Base-by-base conservation (phyloP, 2,113 vertebrate genomes). In the Erythrocercus mccallii region DNA sequence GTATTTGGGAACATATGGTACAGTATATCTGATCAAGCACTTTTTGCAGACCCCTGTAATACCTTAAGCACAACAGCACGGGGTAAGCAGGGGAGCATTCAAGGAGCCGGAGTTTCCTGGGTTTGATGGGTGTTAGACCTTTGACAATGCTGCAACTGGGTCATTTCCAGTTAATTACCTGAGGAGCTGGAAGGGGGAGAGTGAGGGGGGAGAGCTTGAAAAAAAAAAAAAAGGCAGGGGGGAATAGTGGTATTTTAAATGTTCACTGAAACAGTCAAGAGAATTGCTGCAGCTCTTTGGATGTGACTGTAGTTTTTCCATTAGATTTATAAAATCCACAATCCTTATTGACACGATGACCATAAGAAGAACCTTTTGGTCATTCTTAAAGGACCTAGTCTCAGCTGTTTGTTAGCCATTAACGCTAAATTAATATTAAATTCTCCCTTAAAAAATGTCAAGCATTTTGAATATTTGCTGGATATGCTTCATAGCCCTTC, bases 141-240 rank as follows among this genome's bases (percentile, higher is more conserved):
- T 60, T 84, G 88, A 96, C 90, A 97, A 42, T 47, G 54, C 79
- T 66, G 83, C 90, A 86, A 64, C 74, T 27, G 73, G 79, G 91
- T 94, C 20, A 5, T 90, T 95, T 96, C 92, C 93, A 90, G 66
- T 93, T 96, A 94, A 95, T 96, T 88, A 92, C 94, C 88, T 86
- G 68, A 91, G 74, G 62, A 91, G 78, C 1, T 50, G 84, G 73
- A 84, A 80, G 3, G 10, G 76, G 51, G 51, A 10, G 17, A 37
- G 12, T 23, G 15, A 6, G 24, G 31, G 30, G 33, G 25, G 1
- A 31, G 27, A 38, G 17, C 23, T 83, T 78, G 48, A 40, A n/a
- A 50, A 51, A 44, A 40, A 53, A n/a, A 50, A 51, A 44, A 40
- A 5, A 12, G 24, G 27, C 11, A 21, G 19, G 18, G 35, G 40